Conservation (phyloP, 2,888 invertebrate species). For the Cephus rjabovi region DNA sequence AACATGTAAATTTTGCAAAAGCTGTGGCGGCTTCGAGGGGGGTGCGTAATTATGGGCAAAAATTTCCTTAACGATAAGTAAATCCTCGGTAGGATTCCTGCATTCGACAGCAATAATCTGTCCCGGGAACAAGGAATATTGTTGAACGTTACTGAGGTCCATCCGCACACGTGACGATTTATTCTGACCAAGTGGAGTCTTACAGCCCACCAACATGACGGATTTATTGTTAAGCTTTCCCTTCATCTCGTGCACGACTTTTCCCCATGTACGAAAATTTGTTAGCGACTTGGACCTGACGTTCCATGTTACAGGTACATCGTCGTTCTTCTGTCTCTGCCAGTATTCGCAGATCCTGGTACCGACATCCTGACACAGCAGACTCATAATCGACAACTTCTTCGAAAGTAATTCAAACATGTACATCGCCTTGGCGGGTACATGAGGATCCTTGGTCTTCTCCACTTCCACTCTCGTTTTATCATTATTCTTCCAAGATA, state of each 20-base stretch:
- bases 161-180: slow-evolving; percentile 48
- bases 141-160: slow-evolving; percentile 69
- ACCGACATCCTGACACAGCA: slow-evolving; percentile 43
- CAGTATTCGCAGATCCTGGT: slow-evolving; percentile 43
- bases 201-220: slow-evolving; percentile 73
- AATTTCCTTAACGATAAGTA: slow-evolving; percentile 76
- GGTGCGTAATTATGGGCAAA: slow-evolving; percentile 70
- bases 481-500: slow-evolving; percentile 42
- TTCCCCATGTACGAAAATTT: slow-evolving; percentile 73
- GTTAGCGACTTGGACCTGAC: slow-evolving; percentile 59
- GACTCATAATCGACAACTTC: slow-evolving; percentile 38
- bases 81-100: slow-evolving; percentile 77
- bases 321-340: slow-evolving; percentile 33
- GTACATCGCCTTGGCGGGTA: slow-evolving; percentile 45
- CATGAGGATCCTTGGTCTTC: slow-evolving; percentile 41
- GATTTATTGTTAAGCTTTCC: slow-evolving; percentile 79
- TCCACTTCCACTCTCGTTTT: slow-evolving; percentile 27
- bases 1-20: slow-evolving; percentile 67
- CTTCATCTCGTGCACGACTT: slow-evolving; percentile 81
- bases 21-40: slow-evolving; percentile 65
- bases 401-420: slow-evolving; percentile 58
- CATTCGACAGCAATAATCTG: slow-evolving; percentile 83
- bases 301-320: slow-evolving; percentile 39
- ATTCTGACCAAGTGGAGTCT: slow-evolving; percentile 62
- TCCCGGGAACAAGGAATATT: slow-evolving; percentile 82